Percentiles rank a stretch among this genome's conserved stretches.
Evolutionary conservation across 2,113 vertebrate genomes (phyloP).

Genomic region (Eurypyga helias): DNA sequence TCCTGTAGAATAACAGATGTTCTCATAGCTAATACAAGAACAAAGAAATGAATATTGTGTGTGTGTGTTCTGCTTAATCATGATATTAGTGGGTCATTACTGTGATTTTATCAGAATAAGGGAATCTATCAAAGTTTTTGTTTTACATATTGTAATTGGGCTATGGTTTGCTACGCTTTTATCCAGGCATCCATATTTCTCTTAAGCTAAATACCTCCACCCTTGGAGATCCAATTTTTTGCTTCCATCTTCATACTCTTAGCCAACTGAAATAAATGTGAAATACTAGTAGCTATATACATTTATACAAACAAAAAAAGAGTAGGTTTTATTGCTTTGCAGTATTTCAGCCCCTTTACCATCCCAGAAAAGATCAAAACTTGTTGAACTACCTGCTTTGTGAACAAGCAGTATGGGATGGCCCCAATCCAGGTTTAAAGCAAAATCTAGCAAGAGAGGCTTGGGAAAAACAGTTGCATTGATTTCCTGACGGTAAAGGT

Average conservation of each 20-base stretch:
- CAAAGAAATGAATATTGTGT: neutral
- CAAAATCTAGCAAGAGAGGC: neutral
- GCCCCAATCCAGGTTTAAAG: neutral
- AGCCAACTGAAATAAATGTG: neutral
- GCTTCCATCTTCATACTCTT: neutral
- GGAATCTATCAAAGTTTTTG: neutral
- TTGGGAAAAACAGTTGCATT: neutral
- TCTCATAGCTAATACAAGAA: neutral
- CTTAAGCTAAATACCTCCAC: neutral
- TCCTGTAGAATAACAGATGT: neutral
- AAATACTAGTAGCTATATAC: neutral
- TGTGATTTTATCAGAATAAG: neutral
- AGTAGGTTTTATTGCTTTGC: neutral
- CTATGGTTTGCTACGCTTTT: neutral
- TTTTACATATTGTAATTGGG: neutral
- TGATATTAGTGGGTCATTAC: fast-evolving
- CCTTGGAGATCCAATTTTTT: neutral
- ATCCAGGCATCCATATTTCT: neutral
- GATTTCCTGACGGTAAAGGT: neutral
- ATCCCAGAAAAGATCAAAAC: neutral
- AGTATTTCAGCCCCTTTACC: neutral
- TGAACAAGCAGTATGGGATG: neutral
- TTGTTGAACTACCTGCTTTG: neutral
- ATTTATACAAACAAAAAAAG: neutral
- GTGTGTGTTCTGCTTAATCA: neutral